Conservation (phyloP, 1,140 invertebrate genomes). For the Orchesella cincta region DNA sequence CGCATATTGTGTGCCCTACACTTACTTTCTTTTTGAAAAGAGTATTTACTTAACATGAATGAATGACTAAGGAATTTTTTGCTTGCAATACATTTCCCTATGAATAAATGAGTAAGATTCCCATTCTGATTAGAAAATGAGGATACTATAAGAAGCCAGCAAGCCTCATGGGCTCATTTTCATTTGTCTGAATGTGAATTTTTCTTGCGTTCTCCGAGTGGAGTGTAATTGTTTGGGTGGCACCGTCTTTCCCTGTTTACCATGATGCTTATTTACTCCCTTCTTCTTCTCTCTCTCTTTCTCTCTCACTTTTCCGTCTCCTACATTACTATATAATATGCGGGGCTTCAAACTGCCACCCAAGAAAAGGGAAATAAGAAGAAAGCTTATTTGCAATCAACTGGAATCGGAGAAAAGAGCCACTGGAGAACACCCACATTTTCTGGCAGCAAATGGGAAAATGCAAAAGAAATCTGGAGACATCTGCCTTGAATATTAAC, state of each 20-base stretch:
- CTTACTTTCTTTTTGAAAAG: background rate
- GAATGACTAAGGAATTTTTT: background rate
- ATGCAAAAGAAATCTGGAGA: constrained; percentile 22
- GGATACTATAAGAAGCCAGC: constrained; percentile 16
- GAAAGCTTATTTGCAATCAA: constrained; percentile 11
- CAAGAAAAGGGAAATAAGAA: background rate
- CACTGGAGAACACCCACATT: background rate
- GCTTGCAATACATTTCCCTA: constrained; percentile 1
- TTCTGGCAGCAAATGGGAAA: background rate
- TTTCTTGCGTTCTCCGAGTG: background rate
- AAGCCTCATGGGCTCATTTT: constrained; percentile 16
- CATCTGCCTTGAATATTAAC: constrained; percentile 24
- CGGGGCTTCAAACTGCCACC: constrained; percentile 14
- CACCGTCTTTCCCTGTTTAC: constrained; percentile 9
- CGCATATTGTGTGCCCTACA: no score
- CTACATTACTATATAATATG: no score
- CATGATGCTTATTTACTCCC: background rate
- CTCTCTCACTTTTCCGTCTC: background rate
- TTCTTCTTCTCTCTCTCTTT: background rate
- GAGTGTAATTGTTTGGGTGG: background rate
- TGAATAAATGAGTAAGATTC: constrained; percentile 21
- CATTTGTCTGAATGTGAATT: constrained; percentile 4
- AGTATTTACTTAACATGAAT: background rate
- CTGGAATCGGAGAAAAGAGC: background rate
- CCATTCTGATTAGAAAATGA: constrained; percentile 21